These are phyloP conservation scores for Arenaria interpres DNA, from an alignment of 2,113 vertebrate genomes.

Conservation along the genomic window DNA sequence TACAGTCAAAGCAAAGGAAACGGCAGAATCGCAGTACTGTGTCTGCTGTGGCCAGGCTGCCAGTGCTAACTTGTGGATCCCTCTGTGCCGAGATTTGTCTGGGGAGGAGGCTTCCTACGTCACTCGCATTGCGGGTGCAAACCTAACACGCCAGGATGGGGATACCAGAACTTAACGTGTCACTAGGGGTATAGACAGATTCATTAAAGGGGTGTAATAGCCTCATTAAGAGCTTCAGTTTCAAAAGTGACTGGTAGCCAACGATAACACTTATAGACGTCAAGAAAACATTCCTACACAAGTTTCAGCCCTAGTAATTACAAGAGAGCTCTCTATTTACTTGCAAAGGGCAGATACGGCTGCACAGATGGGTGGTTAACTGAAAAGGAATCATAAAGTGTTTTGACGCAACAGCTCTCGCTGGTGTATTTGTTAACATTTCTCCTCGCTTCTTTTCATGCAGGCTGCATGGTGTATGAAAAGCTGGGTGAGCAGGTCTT, in stretches of 20 bases:
- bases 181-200: background rate
- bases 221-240: background rate
- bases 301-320: background rate
- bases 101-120: background rate
- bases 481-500: slow-evolving; percentile 82
- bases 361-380: background rate
- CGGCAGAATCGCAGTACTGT: background rate
- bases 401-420: background rate
- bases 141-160: background rate
- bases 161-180: background rate
- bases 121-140: background rate
- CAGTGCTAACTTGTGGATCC: background rate
- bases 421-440: background rate
- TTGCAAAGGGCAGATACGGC: background rate
- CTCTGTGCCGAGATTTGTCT: background rate
- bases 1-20: background rate
- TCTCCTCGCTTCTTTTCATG: background rate
- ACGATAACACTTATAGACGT: background rate
- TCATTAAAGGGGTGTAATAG: background rate
- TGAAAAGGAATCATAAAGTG: background rate
- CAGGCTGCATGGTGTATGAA: slow-evolving; percentile 84
- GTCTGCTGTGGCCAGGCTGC: background rate
- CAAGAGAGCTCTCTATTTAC: background rate
- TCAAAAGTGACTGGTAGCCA: slow-evolving; percentile 9
- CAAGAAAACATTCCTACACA: background rate